Evolutionary conservation across 2,797 vertebrate species (phyloP), one percentile per base, ranked within the genome.

Genomic region (Bovichtus diacanthus): DNA sequence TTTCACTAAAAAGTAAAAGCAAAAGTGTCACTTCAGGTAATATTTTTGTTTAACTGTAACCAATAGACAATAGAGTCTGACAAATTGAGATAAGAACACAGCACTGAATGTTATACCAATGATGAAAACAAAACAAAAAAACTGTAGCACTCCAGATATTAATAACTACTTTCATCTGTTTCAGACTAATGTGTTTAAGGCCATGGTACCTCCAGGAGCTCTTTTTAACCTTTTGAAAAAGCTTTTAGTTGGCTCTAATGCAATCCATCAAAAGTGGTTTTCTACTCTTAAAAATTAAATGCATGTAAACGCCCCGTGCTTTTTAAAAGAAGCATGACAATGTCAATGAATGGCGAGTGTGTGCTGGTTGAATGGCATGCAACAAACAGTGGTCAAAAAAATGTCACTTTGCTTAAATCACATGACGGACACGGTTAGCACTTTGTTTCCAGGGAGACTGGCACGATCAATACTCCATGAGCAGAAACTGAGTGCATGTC

Each of bases 381-480:
- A 23, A 19, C 39, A 77, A 5, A 25, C 21, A 51, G 13, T 39
- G 25, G 44, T 23, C 55, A 64, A 55, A 6, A 78, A 66, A 0
- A 10, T 34, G 34, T 61, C 8, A 19, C 53, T 18, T 15, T 46
- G 39, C 23, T 65, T 44, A 41, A 56, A 41, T 49, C 15, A 70
- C 13, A 36, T 70, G 67, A 74, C 15, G 36, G 68, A 71, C 58
- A 29, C 27, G 50, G 50, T 74, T 27, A 47, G 51, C 29, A 7
- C 50, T 83, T 54, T 55, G 74, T 82, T 84, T 67, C 71, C 76
- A 81, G 25, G 78, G 81, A 80, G 63, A 86, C 39, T 0, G 3
- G 27, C 9, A 36, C 63, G 74, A 79, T 72, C 72, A 76, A 86
- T 70, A 54, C 13, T 50, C 16, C 29, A 27, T 27, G 70, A 75